These are phyloP conservation scores for Dicranocentrus wangi DNA, from an alignment of 2,888 invertebrate species.

Conservation along the genomic window DNA sequence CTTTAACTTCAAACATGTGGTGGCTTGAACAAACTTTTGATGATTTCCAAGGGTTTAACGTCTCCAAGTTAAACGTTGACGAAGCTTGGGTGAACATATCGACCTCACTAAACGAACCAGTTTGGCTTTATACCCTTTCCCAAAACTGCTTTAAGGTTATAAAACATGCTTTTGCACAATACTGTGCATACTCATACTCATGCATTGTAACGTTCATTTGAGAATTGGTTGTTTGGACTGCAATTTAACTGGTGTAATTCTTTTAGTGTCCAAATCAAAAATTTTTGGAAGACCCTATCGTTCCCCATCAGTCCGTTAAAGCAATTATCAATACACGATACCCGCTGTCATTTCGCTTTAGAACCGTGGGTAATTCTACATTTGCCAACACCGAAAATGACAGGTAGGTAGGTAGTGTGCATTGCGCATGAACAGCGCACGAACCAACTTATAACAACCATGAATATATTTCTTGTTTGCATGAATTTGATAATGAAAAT, in stretches of 20 bases:
- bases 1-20: too few species aligned
- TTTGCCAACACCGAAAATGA: conserved; percentile 26
- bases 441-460: background rate
- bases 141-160: conserved; percentile 83
- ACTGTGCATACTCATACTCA: too few species aligned
- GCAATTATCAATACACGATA: conserved; percentile 12
- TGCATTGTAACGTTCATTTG: too few species aligned
- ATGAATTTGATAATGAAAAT: background rate
- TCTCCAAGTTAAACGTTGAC: conserved; percentile 80
- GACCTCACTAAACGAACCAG: conserved; percentile 74
- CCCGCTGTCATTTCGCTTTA: conserved; percentile 34
- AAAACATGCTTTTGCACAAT: conserved; percentile 63
- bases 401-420: conserved; percentile 18
- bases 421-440: too few species aligned
- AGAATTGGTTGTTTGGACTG: background rate
- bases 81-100: conserved; percentile 80
- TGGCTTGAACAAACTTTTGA: conserved; percentile 75
- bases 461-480: background rate
- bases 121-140: conserved; percentile 81
- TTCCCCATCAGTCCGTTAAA: conserved; percentile 11
- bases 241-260: background rate
- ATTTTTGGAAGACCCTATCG: conserved; percentile 7
- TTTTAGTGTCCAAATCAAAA: conserved; percentile 78
- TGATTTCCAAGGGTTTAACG: conserved; percentile 78
- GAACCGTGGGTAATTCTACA: conserved; percentile 37